A percentile compares a stretch with the other conserved stretches of the same genome.
Evolutionary conservation across 2,113 vertebrate species (phyloP).

Genomic region (Macrotis lagotis): DNA sequence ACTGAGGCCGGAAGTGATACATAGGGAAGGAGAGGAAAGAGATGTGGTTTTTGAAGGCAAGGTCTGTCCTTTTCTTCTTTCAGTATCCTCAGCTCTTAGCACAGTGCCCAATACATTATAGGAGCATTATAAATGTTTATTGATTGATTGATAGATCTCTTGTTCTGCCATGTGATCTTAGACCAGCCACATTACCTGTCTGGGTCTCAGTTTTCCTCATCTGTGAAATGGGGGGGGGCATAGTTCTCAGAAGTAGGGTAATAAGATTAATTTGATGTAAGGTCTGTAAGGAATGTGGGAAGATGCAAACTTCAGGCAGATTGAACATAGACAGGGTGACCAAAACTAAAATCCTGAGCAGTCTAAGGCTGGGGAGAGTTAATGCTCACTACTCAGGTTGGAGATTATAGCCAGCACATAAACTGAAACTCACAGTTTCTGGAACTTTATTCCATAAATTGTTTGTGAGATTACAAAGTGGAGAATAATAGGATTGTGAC

Average conservation of each 20-base stretch:
- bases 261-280: no score
- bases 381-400: background rate
- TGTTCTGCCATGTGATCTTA: background rate
- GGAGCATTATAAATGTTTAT: background rate
- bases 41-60: background rate
- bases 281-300: background rate
- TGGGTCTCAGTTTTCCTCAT: background rate
- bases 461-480: conserved; percentile 38
- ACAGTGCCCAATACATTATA: background rate
- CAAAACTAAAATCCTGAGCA: background rate
- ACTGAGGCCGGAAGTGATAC: background rate
- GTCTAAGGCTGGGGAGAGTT: background rate
- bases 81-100: background rate
- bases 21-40: background rate
- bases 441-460: conserved; percentile 37
- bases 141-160: background rate
- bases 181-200: background rate
- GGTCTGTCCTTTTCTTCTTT: background rate
- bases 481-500: conserved; percentile 29
- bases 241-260: no score
- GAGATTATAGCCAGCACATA: conserved; percentile 5
- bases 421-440: conserved; percentile 7
- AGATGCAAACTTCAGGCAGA: fast-evolving
- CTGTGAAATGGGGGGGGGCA: conserved; percentile 25
- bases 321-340: background rate